Evolutionary conservation across 2,797 vertebrate genomes (phyloP).

Genomic region (Pseudocheirus occidentalis): DNA sequence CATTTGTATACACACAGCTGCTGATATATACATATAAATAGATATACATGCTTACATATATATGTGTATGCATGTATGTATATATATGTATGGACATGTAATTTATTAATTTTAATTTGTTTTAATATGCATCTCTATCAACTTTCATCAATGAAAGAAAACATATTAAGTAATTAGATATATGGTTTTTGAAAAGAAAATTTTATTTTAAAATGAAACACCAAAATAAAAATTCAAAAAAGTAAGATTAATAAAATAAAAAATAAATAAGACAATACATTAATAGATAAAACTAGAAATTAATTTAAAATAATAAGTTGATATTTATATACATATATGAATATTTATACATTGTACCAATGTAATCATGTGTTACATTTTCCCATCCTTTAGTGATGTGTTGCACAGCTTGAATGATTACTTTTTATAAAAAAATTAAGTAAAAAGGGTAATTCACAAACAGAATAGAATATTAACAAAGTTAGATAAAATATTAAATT

Average conservation of each 20-base stretch:
- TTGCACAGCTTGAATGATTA: neutral
- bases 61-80: accelerated
- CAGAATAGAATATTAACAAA: neutral
- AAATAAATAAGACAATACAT: neutral
- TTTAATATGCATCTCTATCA: neutral
- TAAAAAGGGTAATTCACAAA: neutral
- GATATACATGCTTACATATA: no score
- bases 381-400: neutral
- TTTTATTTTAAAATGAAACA: neutral
- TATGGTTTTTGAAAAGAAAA: neutral
- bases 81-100: neutral
- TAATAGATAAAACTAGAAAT: neutral
- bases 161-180: neutral
- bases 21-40: no score
- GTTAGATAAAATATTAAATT: neutral
- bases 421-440: neutral
- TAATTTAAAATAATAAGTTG: neutral
- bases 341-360: neutral
- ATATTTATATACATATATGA: neutral
- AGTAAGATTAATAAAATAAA: neutral
- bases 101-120: neutral
- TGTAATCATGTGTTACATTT: neutral
- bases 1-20: no score
- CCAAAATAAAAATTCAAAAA: neutral
- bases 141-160: neutral